These are phyloP conservation scores for Ctenochaetus hawaiiensis DNA, from an alignment of 2,797 vertebrate genomes.

Conservation along the genomic window DNA sequence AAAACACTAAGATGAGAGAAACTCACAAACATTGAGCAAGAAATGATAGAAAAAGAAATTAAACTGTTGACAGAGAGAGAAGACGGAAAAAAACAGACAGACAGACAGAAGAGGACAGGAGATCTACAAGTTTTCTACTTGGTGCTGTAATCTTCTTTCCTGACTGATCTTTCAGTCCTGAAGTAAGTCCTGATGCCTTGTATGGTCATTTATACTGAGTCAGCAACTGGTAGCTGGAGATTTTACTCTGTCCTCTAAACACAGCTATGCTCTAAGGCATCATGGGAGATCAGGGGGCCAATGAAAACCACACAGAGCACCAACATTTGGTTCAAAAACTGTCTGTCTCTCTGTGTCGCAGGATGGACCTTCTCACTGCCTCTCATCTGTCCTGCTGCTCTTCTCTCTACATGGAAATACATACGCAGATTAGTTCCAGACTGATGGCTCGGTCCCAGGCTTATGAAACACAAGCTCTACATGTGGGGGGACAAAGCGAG, in stretches of 20 bases:
- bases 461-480: constrained; percentile 57
- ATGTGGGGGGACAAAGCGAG: constrained; percentile 37
- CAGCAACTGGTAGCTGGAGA: constrained; percentile 40
- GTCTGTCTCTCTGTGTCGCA: not conserved
- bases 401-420: constrained; percentile 42
- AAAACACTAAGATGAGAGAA: constrained; percentile 7
- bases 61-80: constrained; percentile 28
- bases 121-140: not conserved
- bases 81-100: not conserved
- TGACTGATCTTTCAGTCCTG: constrained; percentile 23
- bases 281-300: constrained; percentile 27
- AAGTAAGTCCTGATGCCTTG: constrained; percentile 54
- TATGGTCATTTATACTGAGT: constrained; percentile 60
- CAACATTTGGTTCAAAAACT: not conserved
- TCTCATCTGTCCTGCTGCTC: constrained; percentile 46
- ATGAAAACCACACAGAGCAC: not conserved
- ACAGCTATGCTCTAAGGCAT: constrained; percentile 27
- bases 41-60: constrained; percentile 19
- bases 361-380: constrained; percentile 31
- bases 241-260: constrained; percentile 35
- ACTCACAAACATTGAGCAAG: not conserved
- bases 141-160: constrained; percentile 41
- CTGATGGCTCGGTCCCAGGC: constrained; percentile 50
- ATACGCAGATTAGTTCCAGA: constrained; percentile 70
- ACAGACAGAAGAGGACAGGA: constrained; percentile 19